Base-by-base conservation (phyloP, 2,797 vertebrate genomes). In the Carcharodon carcharias region DNA sequence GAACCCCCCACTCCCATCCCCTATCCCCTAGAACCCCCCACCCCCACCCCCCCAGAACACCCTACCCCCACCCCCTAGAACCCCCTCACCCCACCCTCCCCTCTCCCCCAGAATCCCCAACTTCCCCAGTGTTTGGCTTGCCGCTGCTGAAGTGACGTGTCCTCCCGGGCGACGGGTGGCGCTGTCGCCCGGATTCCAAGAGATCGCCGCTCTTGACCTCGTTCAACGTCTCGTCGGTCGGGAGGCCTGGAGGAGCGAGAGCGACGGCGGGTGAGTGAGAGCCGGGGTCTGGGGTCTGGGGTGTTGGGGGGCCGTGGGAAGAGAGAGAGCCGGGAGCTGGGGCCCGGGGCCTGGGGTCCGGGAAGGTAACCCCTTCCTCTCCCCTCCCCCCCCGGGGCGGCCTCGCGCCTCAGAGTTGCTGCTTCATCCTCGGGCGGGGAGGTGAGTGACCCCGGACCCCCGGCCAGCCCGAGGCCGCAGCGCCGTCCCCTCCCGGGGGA, bases 201-300 rank as follows among this genome's bases (percentile, higher is more conserved):
- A 12, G 3, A 9, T 9, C 26, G 71, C 71, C 11, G 71, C 9
- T 77, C 31, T 77, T 77, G 71, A 2, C 69, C 28, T 1, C 69
- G 0, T 4, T 9, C 69, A 8, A 26, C 69, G 28, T 77, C 71
- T 77, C 71, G 31, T 77, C 31, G 71, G 31, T 77, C 3, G 63
- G 63, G 16, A 63, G 63, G 63, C 16, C 63, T 1, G 63, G 14
- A 3, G 89, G 45, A 65, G 54, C 63, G 35, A 56, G 73, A 85
- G 56, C 92, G 89, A 93, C 31, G 77, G 50, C n/a, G n/a, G n/a
- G n/a, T n/a, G n/a, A n/a, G 69, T 77, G 69, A 56, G 95, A 96
- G 95, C 54, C 54, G 54, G 95, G 28, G n/a, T n/a, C n/a, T n/a
- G 26, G 26, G 67, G 26, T 26, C 0, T 21, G 12, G 63, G 26